Percentiles rank a stretch among this genome's conserved stretches.
phyloP scores from a whole-genome alignment of 2,888 invertebrate species.

The Clitarchus hookeri region DNA sequence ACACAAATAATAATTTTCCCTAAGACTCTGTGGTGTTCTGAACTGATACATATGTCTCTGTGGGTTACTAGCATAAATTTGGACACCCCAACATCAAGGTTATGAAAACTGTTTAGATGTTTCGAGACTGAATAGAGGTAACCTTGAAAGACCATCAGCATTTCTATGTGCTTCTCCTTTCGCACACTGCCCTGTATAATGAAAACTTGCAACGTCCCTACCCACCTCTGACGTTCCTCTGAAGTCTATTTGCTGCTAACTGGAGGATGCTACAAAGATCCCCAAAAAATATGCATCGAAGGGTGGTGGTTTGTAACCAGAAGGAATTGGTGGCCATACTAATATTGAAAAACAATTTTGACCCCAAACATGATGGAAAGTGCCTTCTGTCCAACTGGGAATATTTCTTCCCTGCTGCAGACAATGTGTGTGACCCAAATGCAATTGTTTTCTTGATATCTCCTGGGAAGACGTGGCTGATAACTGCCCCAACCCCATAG shows the following conservation, averaged over 20 bases:
- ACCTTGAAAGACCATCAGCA: slow-evolving; percentile 36
- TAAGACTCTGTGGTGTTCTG: not conserved
- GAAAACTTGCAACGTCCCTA: slow-evolving; percentile 49
- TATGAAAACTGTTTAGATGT: not conserved
- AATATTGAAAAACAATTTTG: too few species aligned
- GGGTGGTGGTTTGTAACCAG: too few species aligned
- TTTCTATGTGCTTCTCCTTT: slow-evolving; percentile 36
- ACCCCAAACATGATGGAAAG: slow-evolving; percentile 46
- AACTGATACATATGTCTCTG: not conserved
- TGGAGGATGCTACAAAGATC: slow-evolving; percentile 47
- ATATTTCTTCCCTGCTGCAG: slow-evolving; percentile 44
- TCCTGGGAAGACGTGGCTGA: slow-evolving; percentile 43
- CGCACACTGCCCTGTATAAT: slow-evolving; percentile 43
- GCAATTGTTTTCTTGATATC: slow-evolving; percentile 42
- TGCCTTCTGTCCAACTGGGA: slow-evolving; percentile 45
- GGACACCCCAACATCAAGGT: not conserved
- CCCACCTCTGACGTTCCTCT: slow-evolving; percentile 49
- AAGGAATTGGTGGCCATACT: too few species aligned
- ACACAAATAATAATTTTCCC: not conserved
- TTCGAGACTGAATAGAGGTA: not conserved
- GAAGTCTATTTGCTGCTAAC: slow-evolving; percentile 48
- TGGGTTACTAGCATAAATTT: not conserved
- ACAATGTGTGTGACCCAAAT: slow-evolving; percentile 45
- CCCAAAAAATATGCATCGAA: slow-evolving; percentile 50
- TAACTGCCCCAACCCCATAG: slow-evolving; percentile 42